These are phyloP conservation scores for Dicyrtoma fusca DNA, from an alignment of 2,888 invertebrate genomes.

Conservation along the genomic window DNA sequence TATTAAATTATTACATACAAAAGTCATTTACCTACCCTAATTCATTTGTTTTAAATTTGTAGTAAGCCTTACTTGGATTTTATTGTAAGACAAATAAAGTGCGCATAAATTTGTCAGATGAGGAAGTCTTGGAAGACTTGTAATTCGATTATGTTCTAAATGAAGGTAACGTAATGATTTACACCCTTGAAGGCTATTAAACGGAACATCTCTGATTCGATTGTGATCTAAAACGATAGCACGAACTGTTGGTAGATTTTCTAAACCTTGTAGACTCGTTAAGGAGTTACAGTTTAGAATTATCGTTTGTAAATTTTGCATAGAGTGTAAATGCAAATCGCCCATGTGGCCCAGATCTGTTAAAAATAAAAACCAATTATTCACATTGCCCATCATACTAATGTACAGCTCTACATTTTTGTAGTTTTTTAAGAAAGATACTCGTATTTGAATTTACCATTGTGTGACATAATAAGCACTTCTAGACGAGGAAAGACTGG, in stretches of 20 bases:
- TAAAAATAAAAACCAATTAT: background rate
- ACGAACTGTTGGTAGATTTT: slow-evolving; percentile 45
- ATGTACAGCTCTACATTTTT: background rate
- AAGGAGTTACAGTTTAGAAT: slow-evolving; percentile 53
- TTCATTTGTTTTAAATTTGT: background rate
- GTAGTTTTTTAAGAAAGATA: too few relatives aligned
- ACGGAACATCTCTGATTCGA: slow-evolving; percentile 49
- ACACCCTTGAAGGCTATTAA: slow-evolving; percentile 47
- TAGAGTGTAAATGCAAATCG: slow-evolving; percentile 52
- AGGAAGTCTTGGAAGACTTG: slow-evolving; percentile 50
- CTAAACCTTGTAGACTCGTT: slow-evolving; percentile 47
- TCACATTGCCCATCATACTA: background rate
- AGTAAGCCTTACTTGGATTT: slow-evolving; percentile 47
- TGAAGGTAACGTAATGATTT: slow-evolving; percentile 52
- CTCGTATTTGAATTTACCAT: slow-evolving; percentile 49
- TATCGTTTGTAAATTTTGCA: slow-evolving; percentile 49
- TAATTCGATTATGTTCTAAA: slow-evolving; percentile 52
- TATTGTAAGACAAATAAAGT: slow-evolving; percentile 52
- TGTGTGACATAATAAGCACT: slow-evolving; percentile 53
- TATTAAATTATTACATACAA: too few relatives aligned
- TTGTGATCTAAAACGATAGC: slow-evolving; percentile 53
- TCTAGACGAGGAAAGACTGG: slow-evolving; percentile 51
- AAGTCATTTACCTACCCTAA: too few relatives aligned
- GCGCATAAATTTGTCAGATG: slow-evolving; percentile 49
- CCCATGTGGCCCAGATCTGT: slow-evolving; percentile 41